Conservation (phyloP, 1,140 invertebrate genomes). For the Cataglyphis hispanica region DNA sequence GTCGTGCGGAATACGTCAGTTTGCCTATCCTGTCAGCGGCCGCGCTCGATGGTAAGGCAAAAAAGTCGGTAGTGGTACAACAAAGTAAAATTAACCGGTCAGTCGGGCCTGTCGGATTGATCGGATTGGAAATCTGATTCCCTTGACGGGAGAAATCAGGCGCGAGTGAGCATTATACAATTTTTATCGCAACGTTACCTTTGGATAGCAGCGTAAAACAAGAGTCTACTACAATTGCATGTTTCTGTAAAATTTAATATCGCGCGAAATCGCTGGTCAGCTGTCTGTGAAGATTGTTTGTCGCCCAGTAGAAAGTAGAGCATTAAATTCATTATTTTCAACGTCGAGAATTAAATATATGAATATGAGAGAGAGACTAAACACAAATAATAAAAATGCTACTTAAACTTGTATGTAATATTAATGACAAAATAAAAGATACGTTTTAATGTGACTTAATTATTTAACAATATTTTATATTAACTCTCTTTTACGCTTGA, state of each 20-base stretch:
- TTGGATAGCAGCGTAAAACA: conserved; percentile 19
- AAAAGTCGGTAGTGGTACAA: conserved; percentile 38
- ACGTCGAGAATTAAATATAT: background rate
- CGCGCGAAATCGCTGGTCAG: conserved; percentile 2
- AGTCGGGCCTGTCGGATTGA: conserved; percentile 60
- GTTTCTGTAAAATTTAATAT: conserved; percentile 27
- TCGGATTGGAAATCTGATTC: conserved; percentile 64
- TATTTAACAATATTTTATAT: background rate
- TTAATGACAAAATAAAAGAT: background rate
- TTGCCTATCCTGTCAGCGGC: conserved; percentile 52
- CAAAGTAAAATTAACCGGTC: conserved; percentile 68
- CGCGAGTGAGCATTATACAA: conserved; percentile 22
- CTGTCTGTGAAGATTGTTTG: background rate
- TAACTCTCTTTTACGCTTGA: too few relatives aligned
- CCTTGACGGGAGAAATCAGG: background rate
- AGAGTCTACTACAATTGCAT: background rate
- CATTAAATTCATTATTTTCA: background rate
- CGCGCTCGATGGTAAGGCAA: conserved; percentile 57
- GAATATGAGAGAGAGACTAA: background rate
- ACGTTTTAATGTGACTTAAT: background rate
- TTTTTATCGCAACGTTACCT: conserved; percentile 58
- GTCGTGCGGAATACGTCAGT: conserved; percentile 69
- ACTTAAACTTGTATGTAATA: background rate
- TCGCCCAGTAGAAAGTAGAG: background rate
- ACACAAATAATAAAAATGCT: background rate